Base-by-base conservation (phyloP, 1,140 invertebrate species). In the Mactra quadrangularis region DNA sequence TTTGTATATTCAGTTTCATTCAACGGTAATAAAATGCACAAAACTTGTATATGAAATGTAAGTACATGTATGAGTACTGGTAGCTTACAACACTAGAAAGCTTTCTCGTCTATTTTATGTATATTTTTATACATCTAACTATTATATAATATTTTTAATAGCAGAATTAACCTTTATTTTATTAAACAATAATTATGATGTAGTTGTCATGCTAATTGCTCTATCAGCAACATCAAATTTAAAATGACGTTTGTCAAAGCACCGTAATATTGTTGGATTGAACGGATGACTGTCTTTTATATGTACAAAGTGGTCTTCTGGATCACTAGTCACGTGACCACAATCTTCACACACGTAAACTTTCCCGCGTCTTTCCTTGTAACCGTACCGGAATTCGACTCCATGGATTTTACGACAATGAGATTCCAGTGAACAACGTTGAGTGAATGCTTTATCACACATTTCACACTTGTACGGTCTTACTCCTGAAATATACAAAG, bases 371-470 rank as follows among this genome's bases (percentile, higher is more conserved):
- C 98, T 94, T 93, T 99, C 98, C 93, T 99, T 99, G 94, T 99
- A 99, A 0, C 97, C 98, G 93, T 99, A 99, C 81, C 96, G 96
- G 93, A 99, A 98, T 89, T 98, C 96, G 41, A 99, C 96, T 53
- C 98, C 98, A 91, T 99, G 99, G 25, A 99, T 98, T 94, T 99
- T 99, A 55, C 99, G 95, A 90, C 98, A 97, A 91, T 99, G 99
- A 59, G 98, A 99, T 94, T 99, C 99, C 31, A 99, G 93, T 2
- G 98, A 99, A 93, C 99, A 99, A 89, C 99, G 95, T 94, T 99
- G 99, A n/a, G 99, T 99, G 94, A 99, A 99, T 11, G 98, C 99
- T 93, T 99, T 99, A 90, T 99, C 98, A 92, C 99, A 99, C 38
- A 87, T 70, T 91, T 98, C 97, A 93, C 99, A 99, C 93, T 99